phyloP scores from a whole-genome alignment of 2,888 invertebrate genomes.

The Glaucopsyche alexis region DNA sequence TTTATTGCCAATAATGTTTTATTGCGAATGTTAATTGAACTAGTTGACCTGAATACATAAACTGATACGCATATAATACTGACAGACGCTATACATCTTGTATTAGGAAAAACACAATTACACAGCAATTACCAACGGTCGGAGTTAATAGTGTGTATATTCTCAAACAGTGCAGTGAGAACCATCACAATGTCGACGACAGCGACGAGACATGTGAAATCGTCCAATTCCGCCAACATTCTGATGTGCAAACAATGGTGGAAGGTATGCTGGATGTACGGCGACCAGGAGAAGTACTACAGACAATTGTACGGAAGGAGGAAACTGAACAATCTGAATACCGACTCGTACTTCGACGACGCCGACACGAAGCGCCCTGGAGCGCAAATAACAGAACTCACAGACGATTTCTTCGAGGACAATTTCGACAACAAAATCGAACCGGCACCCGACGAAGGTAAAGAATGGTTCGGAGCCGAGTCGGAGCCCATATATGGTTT shows the following conservation, averaged over 20 bases:
- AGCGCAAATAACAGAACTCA: slow-evolving; percentile 75
- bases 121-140: slow-evolving; percentile 7
- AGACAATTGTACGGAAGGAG: slow-evolving; percentile 87
- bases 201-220: slow-evolving; percentile 73
- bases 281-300: slow-evolving; percentile 92
- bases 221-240: slow-evolving; percentile 84
- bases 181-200: slow-evolving; percentile 66
- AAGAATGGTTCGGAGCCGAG: slow-evolving; percentile 56
- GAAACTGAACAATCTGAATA: slow-evolving; percentile 57
- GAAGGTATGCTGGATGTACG: slow-evolving; percentile 94
- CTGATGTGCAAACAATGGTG: slow-evolving; percentile 93
- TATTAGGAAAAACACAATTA: background rate
- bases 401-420: slow-evolving; percentile 71
- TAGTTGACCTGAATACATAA: no score
- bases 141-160: background rate
- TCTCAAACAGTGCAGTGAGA: background rate
- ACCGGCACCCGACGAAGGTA: slow-evolving; percentile 65
- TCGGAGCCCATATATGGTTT: slow-evolving; percentile 68
- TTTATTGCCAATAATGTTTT: no score
- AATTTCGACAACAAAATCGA: slow-evolving; percentile 57
- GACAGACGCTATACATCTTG: background rate
- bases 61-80: background rate
- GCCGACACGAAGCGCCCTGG: slow-evolving; percentile 63
- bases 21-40: no score
- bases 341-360: slow-evolving; percentile 59